Evolutionary conservation across 2,113 vertebrate species (phyloP).

Genomic region (Amphilophus citrinellus): DNA sequence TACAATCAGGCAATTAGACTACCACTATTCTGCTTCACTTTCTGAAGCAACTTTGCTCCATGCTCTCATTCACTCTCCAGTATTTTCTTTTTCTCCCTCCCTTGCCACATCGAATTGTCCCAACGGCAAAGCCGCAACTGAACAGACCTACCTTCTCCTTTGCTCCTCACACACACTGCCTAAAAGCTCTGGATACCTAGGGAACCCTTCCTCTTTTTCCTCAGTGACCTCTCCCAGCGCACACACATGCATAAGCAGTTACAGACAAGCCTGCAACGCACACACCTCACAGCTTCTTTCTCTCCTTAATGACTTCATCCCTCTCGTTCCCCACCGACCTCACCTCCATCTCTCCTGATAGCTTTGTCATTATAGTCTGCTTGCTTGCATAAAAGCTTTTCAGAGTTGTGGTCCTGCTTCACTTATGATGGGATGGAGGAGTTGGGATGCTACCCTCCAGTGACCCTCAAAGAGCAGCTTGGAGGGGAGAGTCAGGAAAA

Average conservation of each 20-base stretch:
- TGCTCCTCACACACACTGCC: conserved; percentile 37
- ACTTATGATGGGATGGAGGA: conserved; percentile 53
- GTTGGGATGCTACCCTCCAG: conserved; percentile 25
- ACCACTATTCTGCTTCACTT: conserved; percentile 48
- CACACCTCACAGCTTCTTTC: conserved; percentile 32
- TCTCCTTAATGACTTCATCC: conserved; percentile 59
- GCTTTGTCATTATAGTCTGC: conserved; percentile 58
- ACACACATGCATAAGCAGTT: conserved; percentile 25
- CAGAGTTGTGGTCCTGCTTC: conserved; percentile 57
- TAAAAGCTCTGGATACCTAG: conserved; percentile 70
- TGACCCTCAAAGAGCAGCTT: conserved; percentile 23
- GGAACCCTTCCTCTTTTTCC: conserved; percentile 46
- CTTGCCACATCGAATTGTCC: conserved; percentile 24
- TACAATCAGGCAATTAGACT: conserved; percentile 77
- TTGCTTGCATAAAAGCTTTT: conserved; percentile 73
- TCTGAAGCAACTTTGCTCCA: conserved; percentile 32
- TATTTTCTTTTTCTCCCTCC: neutral
- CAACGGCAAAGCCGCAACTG: conserved; percentile 20
- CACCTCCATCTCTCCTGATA: conserved; percentile 53
- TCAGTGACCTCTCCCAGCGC: conserved; percentile 29
- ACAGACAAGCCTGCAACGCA: conserved; percentile 5
- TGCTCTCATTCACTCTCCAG: conserved; percentile 24
- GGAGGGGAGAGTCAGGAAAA: neutral
- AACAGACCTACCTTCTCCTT: conserved; percentile 5
- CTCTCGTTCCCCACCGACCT: conserved; percentile 27